Percentiles rank a stretch among this genome's conserved stretches.
phyloP scores from a whole-genome alignment of 2,113 vertebrate species.

The Alces alces region DNA sequence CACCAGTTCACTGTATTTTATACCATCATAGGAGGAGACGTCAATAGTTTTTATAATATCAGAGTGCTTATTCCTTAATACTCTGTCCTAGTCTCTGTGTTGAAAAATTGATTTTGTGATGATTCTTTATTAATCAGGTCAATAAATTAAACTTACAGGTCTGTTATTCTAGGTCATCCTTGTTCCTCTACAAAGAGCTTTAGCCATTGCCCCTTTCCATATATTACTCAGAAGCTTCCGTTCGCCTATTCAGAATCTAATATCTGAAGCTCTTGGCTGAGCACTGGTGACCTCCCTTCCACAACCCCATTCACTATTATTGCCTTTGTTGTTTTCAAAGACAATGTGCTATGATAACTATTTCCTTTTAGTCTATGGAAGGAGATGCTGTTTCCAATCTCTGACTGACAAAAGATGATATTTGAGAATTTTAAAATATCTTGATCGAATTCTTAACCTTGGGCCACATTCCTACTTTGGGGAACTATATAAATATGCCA shows the following conservation, averaged over 20 bases:
- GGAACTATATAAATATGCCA: constrained; percentile 7
- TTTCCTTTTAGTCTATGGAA: neutral
- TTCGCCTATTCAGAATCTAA: neutral
- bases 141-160: constrained; percentile 56
- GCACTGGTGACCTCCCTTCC: neutral
- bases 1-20: neutral
- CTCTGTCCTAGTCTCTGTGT: neutral
- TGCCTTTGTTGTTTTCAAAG: constrained; percentile 12
- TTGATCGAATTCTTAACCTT: neutral
- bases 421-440: constrained; percentile 5
- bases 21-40: neutral
- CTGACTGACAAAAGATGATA: neutral
- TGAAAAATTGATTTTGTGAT: constrained; percentile 62
- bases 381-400: constrained; percentile 6
- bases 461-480: neutral
- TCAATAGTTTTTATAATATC: constrained; percentile 25
- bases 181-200: constrained; percentile 4
- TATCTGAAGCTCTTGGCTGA: neutral
- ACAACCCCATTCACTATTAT: neutral
- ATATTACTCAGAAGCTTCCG: neutral
- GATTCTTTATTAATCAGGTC: constrained; percentile 58
- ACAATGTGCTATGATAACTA: neutral
- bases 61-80: constrained; percentile 7
- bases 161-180: constrained; percentile 50
- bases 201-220: neutral